Conservation (phyloP, 1,140 invertebrate genomes). For the Magallana gigas region DNA sequence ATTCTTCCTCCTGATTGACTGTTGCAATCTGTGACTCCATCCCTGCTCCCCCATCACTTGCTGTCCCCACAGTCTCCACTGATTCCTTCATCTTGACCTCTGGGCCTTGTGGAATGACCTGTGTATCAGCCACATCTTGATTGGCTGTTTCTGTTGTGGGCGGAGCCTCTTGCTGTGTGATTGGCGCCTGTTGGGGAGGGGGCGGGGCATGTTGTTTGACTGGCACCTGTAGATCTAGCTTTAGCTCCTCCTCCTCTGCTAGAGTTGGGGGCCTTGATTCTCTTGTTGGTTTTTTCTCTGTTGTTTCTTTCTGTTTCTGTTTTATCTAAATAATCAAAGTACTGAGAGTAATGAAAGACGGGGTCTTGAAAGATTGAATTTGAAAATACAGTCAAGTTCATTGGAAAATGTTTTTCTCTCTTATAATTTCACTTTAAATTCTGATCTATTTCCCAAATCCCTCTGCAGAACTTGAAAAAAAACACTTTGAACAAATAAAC, state of each 20-base stretch:
- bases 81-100: conserved; percentile 11
- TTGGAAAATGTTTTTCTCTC: neutral
- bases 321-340: conserved; percentile 69
- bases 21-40: neutral
- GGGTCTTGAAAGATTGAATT: too few species aligned
- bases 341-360: too few species aligned
- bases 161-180: conserved; percentile 30
- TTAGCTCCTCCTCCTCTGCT: conserved; percentile 61
- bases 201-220: conserved; percentile 57
- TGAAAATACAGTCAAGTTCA: neutral
- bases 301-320: conserved; percentile 70
- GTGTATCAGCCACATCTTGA: conserved; percentile 52
- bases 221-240: conserved; percentile 56
- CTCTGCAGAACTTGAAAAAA: too few species aligned
- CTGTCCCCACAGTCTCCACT: neutral
- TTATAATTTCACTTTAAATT: neutral
- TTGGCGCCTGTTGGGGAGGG: conserved; percentile 26
- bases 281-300: conserved; percentile 69
- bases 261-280: conserved; percentile 59
- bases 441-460: too few species aligned
- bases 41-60: too few species aligned
- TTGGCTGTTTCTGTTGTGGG: conserved; percentile 39
- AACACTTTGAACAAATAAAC: too few species aligned
- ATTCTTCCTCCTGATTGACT: conserved; percentile 39
- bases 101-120: neutral